These are phyloP conservation scores for Agriotes lineatus DNA, from an alignment of 2,888 invertebrate species.

Conservation along the genomic window DNA sequence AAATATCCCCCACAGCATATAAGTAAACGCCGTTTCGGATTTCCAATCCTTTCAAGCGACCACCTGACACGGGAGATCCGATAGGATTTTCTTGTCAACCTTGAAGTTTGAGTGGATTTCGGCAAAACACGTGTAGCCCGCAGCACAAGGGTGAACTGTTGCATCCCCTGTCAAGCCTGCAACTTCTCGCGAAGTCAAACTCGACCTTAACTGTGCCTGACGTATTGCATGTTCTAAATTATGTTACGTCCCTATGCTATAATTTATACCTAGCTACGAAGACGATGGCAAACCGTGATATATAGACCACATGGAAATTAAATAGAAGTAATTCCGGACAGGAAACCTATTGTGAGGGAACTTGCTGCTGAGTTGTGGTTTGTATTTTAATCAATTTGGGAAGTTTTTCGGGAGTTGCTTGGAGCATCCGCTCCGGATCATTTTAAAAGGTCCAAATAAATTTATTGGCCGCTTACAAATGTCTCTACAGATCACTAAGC, in stretches of 20 bases:
- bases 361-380: slow-evolving; percentile 4
- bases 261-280: slow-evolving; percentile 13
- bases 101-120: slow-evolving; percentile 55
- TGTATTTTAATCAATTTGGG: slow-evolving; percentile 7
- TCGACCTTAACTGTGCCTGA: slow-evolving; percentile 27
- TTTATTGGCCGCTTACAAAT: slow-evolving; percentile 23
- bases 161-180: slow-evolving; percentile 38
- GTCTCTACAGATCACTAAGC: slow-evolving; percentile 13
- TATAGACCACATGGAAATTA: not conserved
- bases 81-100: slow-evolving; percentile 55
- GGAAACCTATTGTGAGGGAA: not conserved
- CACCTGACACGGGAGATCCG: slow-evolving; percentile 54
- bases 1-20: slow-evolving; percentile 21
- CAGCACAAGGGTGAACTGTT: slow-evolving; percentile 40
- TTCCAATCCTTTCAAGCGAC: slow-evolving; percentile 51
- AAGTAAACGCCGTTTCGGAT: slow-evolving; percentile 47
- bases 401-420: slow-evolving; percentile 8
- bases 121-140: slow-evolving; percentile 50
- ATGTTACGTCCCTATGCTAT: slow-evolving; percentile 5
- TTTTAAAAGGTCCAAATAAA: slow-evolving; percentile 14
- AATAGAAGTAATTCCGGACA: not conserved
- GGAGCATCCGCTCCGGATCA: slow-evolving; percentile 4
- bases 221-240: slow-evolving; percentile 15
- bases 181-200: slow-evolving; percentile 32
- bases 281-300: slow-evolving; percentile 2